Conservation (phyloP, 2,113 vertebrate species). For the Terrapene triunguis region DNA sequence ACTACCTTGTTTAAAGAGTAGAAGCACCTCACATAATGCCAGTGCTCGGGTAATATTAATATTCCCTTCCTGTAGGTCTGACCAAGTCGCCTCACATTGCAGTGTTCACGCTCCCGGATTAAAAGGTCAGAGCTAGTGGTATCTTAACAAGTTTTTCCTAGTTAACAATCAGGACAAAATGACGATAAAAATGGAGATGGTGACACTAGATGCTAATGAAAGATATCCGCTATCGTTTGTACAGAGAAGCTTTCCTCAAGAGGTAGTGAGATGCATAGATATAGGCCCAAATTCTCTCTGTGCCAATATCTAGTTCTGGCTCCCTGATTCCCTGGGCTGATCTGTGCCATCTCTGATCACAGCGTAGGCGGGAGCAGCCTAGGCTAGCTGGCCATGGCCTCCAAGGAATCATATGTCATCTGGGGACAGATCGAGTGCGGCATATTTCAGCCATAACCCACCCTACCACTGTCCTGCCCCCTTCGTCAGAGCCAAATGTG, state of each 20-base stretch:
- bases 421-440: not conserved
- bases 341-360: not conserved
- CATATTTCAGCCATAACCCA: not conserved
- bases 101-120: not conserved
- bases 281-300: not conserved
- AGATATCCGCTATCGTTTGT: not conserved
- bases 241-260: not conserved
- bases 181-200: not conserved
- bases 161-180: not conserved
- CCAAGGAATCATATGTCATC: not conserved
- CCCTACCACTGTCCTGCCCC: not conserved
- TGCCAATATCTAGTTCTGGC: not conserved
- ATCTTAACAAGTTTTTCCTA: not conserved
- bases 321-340: not conserved
- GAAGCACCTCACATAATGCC: not conserved
- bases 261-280: not conserved
- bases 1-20: not conserved
- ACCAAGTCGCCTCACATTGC: not conserved
- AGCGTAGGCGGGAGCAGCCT: not conserved
- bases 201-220: not conserved
- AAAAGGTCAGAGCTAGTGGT: not conserved
- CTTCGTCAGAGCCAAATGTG: fast-evolving
- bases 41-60: not conserved
- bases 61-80: not conserved
- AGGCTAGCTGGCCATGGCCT: not conserved